These are phyloP conservation scores for Prosapia bicincta DNA, from an alignment of 2,888 invertebrate genomes.

Conservation along the genomic window DNA sequence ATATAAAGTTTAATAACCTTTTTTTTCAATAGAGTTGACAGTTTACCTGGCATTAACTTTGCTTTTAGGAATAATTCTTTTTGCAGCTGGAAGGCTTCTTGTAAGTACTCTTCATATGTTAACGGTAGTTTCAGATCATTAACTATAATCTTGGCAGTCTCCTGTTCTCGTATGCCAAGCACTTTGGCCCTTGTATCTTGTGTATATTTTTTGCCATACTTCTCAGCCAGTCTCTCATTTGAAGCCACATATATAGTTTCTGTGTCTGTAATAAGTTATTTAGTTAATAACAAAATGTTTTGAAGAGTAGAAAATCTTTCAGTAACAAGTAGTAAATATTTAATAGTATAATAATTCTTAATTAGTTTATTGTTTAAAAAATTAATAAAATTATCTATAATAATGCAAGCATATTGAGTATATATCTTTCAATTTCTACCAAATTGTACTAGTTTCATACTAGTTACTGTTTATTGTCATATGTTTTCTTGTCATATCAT, in stretches of 20 bases:
- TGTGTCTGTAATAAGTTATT: conserved; percentile 61
- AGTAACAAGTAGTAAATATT: too few relatives aligned
- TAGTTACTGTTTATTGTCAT: too few relatives aligned
- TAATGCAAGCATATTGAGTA: too few relatives aligned
- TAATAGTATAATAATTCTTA: too few relatives aligned
- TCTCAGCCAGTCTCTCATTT: conserved; percentile 63
- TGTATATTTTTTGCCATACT: conserved; percentile 74
- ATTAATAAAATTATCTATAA: too few relatives aligned
- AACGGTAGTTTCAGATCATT: conserved; percentile 65
- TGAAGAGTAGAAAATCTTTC: neutral
- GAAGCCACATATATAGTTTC: conserved; percentile 75
- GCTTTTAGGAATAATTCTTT: conserved; percentile 58
- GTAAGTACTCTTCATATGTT: conserved; percentile 61
- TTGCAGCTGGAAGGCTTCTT: conserved; percentile 57
- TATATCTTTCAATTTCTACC: too few relatives aligned
- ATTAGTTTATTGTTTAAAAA: too few relatives aligned
- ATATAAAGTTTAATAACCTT: too few relatives aligned
- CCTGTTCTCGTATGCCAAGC: conserved; percentile 69
- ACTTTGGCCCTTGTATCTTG: conserved; percentile 73
- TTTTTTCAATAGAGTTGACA: too few relatives aligned
- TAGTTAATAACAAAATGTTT: neutral
- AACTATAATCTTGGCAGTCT: conserved; percentile 65
- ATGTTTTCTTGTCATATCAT: too few relatives aligned
- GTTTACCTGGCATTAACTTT: conserved; percentile 69
- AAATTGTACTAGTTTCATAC: too few relatives aligned